These are phyloP conservation scores for Gopherus evgoodei DNA, from an alignment of 2,113 vertebrate genomes.

Conservation along the genomic window DNA sequence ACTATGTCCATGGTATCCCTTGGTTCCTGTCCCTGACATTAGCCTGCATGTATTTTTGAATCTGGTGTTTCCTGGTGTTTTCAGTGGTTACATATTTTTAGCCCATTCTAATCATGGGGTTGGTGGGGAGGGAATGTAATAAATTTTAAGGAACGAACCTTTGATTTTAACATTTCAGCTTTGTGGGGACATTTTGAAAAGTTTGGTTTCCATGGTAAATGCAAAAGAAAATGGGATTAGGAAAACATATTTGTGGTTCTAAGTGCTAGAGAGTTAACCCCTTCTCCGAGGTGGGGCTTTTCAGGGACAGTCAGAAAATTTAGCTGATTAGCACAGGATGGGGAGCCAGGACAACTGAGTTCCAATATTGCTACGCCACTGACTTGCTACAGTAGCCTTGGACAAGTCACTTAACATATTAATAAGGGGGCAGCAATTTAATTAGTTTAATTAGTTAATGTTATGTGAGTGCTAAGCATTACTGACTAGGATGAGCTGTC, in stretches of 20 bases:
- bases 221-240: neutral
- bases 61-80: slow-evolving; percentile 63
- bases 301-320: neutral
- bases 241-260: neutral
- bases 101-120: neutral
- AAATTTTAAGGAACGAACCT: neutral
- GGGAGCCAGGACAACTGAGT: neutral
- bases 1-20: slow-evolving; percentile 37
- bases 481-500: too few relatives aligned
- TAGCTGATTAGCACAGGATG: neutral
- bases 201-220: neutral
- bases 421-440: neutral
- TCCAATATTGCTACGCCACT: neutral
- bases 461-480: neutral
- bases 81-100: neutral
- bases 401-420: neutral
- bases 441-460: neutral
- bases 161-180: neutral
- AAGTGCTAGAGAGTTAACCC: neutral
- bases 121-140: neutral
- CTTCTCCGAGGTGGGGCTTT: neutral
- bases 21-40: slow-evolving; percentile 35
- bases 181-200: neutral
- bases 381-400: neutral
- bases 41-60: slow-evolving; percentile 38